Conservation (phyloP, 2,113 vertebrate species). For the Synodontis membranacea region DNA sequence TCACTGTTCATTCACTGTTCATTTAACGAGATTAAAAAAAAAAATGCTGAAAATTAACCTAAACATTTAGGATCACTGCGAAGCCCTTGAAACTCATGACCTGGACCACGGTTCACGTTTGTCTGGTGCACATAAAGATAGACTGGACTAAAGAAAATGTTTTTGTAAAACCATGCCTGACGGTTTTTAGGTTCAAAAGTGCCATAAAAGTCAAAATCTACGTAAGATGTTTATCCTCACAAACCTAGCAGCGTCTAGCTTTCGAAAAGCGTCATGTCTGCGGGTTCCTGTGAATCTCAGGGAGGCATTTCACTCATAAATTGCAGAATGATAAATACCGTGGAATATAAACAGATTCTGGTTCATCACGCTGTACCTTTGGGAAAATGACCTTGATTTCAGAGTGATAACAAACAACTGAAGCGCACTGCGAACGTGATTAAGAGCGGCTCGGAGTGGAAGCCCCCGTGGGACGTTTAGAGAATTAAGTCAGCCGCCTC, state of each 20-base stretch:
- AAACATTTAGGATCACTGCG: neutral
- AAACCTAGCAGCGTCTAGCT: neutral
- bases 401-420: neutral
- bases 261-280: neutral
- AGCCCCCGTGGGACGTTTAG: neutral
- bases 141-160: neutral
- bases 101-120: neutral
- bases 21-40: too few relatives aligned
- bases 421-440: conserved; percentile 18
- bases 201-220: neutral
- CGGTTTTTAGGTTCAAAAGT: neutral
- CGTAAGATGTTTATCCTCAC: neutral
- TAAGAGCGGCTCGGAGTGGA: conserved; percentile 2
- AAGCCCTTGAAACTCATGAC: neutral
- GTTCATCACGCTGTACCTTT: neutral
- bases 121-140: neutral
- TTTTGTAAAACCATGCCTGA: neutral
- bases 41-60: neutral
- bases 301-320: neutral
- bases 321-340: neutral
- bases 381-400: conserved; percentile 12
- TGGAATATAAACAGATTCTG: conserved; percentile 6
- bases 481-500: conserved; percentile 15
- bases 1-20: neutral
- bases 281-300: neutral